These are phyloP conservation scores for Drosophila yooni DNA, from an alignment of 2,888 invertebrate species.

Conservation along the genomic window DNA sequence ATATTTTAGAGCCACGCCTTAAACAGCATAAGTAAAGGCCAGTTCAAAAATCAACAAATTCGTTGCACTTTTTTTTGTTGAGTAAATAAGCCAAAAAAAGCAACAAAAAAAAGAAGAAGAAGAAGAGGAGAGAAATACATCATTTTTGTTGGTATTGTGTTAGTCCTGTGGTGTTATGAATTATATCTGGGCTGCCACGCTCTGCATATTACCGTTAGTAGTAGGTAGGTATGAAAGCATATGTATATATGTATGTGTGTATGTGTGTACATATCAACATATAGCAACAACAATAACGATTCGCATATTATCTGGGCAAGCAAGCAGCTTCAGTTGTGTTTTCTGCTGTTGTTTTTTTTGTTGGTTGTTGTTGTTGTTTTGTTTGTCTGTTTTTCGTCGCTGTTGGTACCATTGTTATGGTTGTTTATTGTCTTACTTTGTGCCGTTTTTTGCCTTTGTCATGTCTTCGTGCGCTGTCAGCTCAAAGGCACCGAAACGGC, in stretches of 20 bases:
- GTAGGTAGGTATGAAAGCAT: neutral
- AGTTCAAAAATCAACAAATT: neutral
- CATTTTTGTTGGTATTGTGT: constrained; percentile 4
- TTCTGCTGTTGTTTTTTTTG: neutral
- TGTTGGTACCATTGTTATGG: constrained; percentile 52
- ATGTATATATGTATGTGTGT: constrained; percentile 12
- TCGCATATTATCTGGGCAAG: constrained; percentile 49
- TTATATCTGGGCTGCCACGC: constrained; percentile 15
- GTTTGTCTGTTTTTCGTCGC: constrained; percentile 1
- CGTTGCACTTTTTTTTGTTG: neutral
- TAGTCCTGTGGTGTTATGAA: constrained; percentile 5
- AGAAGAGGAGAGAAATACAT: neutral
- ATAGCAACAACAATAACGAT: constrained; percentile 33
- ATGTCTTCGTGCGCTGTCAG: constrained; percentile 42
- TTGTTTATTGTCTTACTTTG: constrained; percentile 63
- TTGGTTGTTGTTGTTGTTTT: constrained; percentile 1
- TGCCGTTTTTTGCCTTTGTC: constrained; percentile 54
- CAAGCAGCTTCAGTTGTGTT: constrained; percentile 24
- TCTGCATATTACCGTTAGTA: neutral
- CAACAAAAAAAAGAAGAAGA: neutral
- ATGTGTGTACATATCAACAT: constrained; percentile 9
- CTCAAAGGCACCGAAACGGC: constrained; percentile 42
- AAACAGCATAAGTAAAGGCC: neutral
- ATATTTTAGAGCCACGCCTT: neutral
- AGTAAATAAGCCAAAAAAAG: neutral